Base-by-base conservation (phyloP, 1,140 invertebrate species). In the Sminthurinus signatus region DNA sequence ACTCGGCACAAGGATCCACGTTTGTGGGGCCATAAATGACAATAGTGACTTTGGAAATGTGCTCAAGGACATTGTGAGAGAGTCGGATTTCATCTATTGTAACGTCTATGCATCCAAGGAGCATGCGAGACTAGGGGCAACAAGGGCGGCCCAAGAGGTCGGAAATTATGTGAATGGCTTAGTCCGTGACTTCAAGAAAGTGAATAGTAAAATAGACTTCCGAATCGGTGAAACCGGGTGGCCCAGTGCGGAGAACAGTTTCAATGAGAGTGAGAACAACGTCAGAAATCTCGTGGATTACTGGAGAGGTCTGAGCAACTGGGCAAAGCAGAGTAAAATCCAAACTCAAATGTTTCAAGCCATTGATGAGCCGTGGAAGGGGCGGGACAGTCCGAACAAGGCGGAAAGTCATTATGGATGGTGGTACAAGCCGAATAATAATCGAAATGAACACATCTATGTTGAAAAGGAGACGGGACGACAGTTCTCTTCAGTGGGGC, bases 181-280 rank as follows among this genome's bases (percentile, higher is more conserved):
- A 0, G 17, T 65, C 31, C 56, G 63, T 61, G 65, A 59, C 4
- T 63, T 71, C 48, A 52, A 59, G 55, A 51, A 52, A 32, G 39
- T 54, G 10, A 71, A 68, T 27, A 48, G 39, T 15, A 64, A 62
- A 15, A 52, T 71, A 19, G 66, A 71, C 23, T 65, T 71, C 2
- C 31, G 36, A 4, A 71, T 71, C 55, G 70, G 70, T 1, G 70
- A 71, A 58, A 71, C 70, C 23, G 70, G 70, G 14, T 71, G 66
- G 70, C 54, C 70, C 2, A 66, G 60, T 43, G 56, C 32, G 56
- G 57, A 52, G 65, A 31, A 42, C 1, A 67, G 58, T 52, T 71
- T 71, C 25, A 58, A 55, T 27, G 64, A 67, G 14, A 36, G 44
- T 17, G 27, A 39, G 14, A 69, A 69, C 21, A 65, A 23, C 4